Conservation (phyloP, 2,888 invertebrate genomes). For the Aleiodes alternator region DNA sequence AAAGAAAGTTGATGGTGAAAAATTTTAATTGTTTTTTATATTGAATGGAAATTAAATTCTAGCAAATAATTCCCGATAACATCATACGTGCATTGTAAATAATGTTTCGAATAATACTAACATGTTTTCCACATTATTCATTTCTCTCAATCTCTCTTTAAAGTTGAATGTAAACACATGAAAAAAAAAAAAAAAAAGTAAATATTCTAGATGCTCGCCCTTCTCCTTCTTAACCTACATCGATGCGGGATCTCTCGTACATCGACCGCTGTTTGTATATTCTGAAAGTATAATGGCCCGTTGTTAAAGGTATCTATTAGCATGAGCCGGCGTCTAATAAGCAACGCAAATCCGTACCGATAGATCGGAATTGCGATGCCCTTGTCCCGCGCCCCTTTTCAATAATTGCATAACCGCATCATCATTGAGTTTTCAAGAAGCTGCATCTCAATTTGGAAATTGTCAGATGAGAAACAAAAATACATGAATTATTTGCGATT, state of each 20-base stretch:
- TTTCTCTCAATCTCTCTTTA: slow-evolving; percentile 20
- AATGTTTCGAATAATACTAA: slow-evolving; percentile 4
- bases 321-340: slow-evolving; percentile 68
- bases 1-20: slow-evolving; percentile 1
- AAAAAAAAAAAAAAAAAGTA: slow-evolving; percentile 1
- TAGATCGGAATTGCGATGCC: slow-evolving; percentile 54
- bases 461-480: not conserved
- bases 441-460: slow-evolving; percentile 11
- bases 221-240: slow-evolving; percentile 45
- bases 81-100: not conserved
- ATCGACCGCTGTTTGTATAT: slow-evolving; percentile 43
- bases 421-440: slow-evolving; percentile 35
- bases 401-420: slow-evolving; percentile 55
- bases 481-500: not conserved
- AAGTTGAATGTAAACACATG: slow-evolving; percentile 22
- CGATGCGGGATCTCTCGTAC: slow-evolving; percentile 48
- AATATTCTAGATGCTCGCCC: slow-evolving; percentile 25
- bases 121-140: slow-evolving; percentile 8
- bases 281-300: slow-evolving; percentile 67
- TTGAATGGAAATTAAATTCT: slow-evolving; percentile 12
- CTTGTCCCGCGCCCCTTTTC: slow-evolving; percentile 51
- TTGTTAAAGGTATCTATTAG: slow-evolving; percentile 60
- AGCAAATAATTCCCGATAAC: not conserved
- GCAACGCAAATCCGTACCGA: slow-evolving; percentile 66
- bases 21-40: slow-evolving; percentile 16